phyloP scores from a whole-genome alignment of 2,888 invertebrate species.

The Trichopria drosophilae region DNA sequence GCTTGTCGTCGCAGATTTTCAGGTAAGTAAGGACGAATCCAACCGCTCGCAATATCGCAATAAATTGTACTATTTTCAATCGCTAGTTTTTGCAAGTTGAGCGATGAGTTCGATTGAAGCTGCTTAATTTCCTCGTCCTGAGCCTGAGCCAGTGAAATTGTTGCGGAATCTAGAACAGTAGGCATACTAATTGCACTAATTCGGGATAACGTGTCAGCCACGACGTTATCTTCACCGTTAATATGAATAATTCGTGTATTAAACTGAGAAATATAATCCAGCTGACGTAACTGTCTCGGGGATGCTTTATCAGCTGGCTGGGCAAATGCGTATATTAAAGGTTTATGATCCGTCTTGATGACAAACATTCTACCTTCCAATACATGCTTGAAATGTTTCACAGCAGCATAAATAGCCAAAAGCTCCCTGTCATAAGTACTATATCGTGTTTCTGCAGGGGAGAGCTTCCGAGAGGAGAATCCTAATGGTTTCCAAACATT shows the following conservation, averaged over 20 bases:
- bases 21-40: neutral
- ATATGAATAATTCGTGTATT: neutral
- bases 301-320: neutral
- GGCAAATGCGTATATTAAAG: conserved; percentile 6
- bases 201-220: conserved; percentile 38
- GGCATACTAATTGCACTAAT: conserved; percentile 28
- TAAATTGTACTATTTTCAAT: neutral
- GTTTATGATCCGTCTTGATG: conserved; percentile 34
- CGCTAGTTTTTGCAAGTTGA: neutral
- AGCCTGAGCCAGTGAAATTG: neutral
- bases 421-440: conserved; percentile 36
- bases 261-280: neutral
- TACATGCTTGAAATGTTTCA: conserved; percentile 28
- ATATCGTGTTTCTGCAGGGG: conserved; percentile 33
- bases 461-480: conserved; percentile 20
- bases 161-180: too few species aligned
- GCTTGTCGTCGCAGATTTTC: neutral
- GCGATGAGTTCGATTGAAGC: too few species aligned
- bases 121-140: neutral
- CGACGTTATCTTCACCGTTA: conserved; percentile 30
- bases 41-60: neutral
- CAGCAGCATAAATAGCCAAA: conserved; percentile 22
- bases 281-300: neutral
- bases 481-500: conserved; percentile 13
- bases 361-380: conserved; percentile 29